Base-by-base conservation (phyloP, 2,888 invertebrate species). In the Halictus quadricinctus region DNA sequence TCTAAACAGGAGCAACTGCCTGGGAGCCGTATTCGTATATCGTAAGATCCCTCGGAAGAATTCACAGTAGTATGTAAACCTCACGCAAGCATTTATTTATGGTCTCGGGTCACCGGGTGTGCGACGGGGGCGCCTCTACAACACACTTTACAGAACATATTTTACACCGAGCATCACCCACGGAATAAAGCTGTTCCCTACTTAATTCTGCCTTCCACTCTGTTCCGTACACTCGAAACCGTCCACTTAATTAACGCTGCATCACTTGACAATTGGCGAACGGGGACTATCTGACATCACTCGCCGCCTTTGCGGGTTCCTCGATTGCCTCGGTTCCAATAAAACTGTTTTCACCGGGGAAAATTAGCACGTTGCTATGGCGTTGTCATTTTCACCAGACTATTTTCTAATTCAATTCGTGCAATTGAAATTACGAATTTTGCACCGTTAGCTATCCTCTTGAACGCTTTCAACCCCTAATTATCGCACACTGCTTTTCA, bases 61-160 rank as follows among this genome's bases (percentile, higher is more conserved):
- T 85, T 82, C 81, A 77, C 80, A 84, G 83, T 83, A 81, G 88
- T 87, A 81, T 87, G 85, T 92, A 92, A 92, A 92, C 92, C 92
- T 91, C 89, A 88, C 87, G 89, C 85, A 86, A 92, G 92, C 92
- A 93, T 94, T 94, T 94, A 94, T 94, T 94, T 94, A 94, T 94
- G 94, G 94, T 93, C 92, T 90, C 92, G 93, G 94, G 94, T 94
- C 93, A 93, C 87, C 87, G 93, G 92, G 93, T 94, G 92, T 91
- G 90, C 90, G 89, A 87, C 89, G 92, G 90, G 91, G 84, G 92
- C 94, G 93, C 93, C 94, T 93, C 91, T 90, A 91, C 91, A 91
- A 88, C 91, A 85, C 77, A 77, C 85, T 86, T 86, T 73, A 75
- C 85, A 83, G 81, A 91, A 89, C 92, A 88, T 92, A 93, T 91